Base-by-base conservation (phyloP, 2,888 invertebrate genomes). In the Tetragonula carbonaria region DNA sequence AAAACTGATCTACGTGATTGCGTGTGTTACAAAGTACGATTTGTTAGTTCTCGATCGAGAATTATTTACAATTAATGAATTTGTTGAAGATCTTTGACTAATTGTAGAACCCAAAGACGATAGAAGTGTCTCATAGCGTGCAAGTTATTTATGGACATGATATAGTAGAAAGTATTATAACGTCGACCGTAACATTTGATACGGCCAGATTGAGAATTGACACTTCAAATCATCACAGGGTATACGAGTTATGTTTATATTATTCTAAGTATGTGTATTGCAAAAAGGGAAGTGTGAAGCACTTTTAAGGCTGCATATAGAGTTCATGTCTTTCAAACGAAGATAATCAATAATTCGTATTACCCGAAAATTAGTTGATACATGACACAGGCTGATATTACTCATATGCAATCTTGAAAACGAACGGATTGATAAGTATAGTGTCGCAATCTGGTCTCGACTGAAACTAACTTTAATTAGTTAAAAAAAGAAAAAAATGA, bases 191-290 rank as follows among this genome's bases (percentile, higher is more conserved):
- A 82, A 89, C 23, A 85, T 85, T 91, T 89, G 87, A 91, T 89
- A 92, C 88, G 91, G 92, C 91, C 91, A 92, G 92, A 90, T 92
- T 92, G 90, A 83, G 68, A 84, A 83, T 86, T 73, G 87, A 90
- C 86, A 90, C 86, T 90, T 84, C 87, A 86, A 89, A 89, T 90
- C 90, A 91, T 91, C 91, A 92, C 92, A 92, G 93, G 93, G 92
- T 93, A 92, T 87, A 89, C 89, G 90, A 90, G 91, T 92, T 93
- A 91, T 86, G 91, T 93, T 92, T 92, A 89, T 90, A 90, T 91
- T 90, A 84, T 93, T 93, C 91, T 75, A 85, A 90, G 74, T 80
- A 76, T 90, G 89, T 90, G 89, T 85, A 82, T 86, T 82, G 86
- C 59, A 72, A 67, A 82, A 55, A 55, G 14, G 5, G 14, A 71